Conservation (phyloP, 2,888 invertebrate genomes). For the Agrotis exclamationis region DNA sequence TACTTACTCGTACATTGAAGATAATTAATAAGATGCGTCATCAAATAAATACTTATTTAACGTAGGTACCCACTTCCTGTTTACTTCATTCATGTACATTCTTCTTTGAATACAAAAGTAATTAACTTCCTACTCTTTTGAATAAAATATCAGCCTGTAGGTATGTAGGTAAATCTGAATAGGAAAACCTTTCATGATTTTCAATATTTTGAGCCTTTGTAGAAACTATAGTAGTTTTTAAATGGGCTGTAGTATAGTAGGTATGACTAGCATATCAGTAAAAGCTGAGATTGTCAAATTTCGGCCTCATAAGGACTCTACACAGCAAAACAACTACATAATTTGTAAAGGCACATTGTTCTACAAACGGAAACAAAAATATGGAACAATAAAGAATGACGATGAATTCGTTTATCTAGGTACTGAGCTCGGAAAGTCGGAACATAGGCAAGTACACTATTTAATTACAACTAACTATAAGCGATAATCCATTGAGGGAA, state of each 20-base stretch:
- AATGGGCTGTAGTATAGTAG: too few species aligned
- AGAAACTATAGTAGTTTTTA: too few species aligned
- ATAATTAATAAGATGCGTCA: constrained; percentile 9
- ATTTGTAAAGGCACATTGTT: not conserved
- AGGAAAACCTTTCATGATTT: not conserved
- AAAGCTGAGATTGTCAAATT: not conserved
- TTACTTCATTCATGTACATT: constrained; percentile 26
- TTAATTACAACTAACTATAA: constrained; percentile 31
- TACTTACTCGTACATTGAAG: constrained; percentile 11
- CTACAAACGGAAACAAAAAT: not conserved
- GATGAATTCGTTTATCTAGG: constrained; percentile 31
- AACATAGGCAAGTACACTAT: constrained; percentile 4
- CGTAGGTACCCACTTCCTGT: constrained; percentile 10
- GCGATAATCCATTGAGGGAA: constrained; percentile 43
- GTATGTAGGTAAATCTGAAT: not conserved
- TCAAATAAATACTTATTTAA: not conserved
- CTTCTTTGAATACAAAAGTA: not conserved
- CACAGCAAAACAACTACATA: too few species aligned
- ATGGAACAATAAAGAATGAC: not conserved
- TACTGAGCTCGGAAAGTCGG: too few species aligned
- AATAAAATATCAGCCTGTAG: too few species aligned
- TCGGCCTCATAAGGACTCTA: not conserved
- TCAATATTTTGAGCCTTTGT: not conserved
- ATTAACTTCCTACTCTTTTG: not conserved
- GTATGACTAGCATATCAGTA: too few species aligned